Evolutionary conservation across 2,797 vertebrate genomes (phyloP), one percentile per base, ranked within the genome.

Genomic region (Neosalanx taihuensis): DNA sequence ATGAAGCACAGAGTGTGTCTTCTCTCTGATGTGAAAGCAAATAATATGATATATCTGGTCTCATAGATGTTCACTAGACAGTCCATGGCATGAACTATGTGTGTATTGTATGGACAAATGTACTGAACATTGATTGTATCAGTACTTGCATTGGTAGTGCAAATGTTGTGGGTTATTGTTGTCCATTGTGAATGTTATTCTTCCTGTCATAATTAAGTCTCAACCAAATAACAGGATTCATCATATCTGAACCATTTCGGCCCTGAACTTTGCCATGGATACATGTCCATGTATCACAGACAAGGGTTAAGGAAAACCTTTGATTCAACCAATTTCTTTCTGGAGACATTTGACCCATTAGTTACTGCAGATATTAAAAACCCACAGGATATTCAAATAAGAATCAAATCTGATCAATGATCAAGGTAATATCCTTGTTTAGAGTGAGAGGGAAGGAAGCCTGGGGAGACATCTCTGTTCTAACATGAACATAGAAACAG

Each of bases 401-500:
- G 94, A 46, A 91, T 93, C 91, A 56, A 94, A 94, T 94, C 92
- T 92, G 93, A 96, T 88, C 78, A 58, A 60, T 81, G 86, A 90
- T 96, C 93, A 95, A 95, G 94, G 94, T 95, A 94, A 93, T 94
- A 90, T 93, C 91, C 92, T 92, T 92, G 92, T 92, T 89, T 26
- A 89, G 92, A 92, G 94, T 91, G 92, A 82, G 81, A 84, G 85
- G 91, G 91, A 88, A 90, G 89, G 91, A 92, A 89, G 94, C 93
- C 93, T 90, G 92, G 90, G 87, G 93, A 95, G 92, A 94, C 15
- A 91, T 93, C 94, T 96, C 94, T 93, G 93, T 95, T 93, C 93
- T 90, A 93, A 93, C 93, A 95, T 95, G 91, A 93, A 93, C 93
- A 95, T 95, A 91, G 94, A 95, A 96, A 93, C 93, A 95, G 94